Conservation (phyloP, 2,888 invertebrate species). For the Theristus sp. region DNA sequence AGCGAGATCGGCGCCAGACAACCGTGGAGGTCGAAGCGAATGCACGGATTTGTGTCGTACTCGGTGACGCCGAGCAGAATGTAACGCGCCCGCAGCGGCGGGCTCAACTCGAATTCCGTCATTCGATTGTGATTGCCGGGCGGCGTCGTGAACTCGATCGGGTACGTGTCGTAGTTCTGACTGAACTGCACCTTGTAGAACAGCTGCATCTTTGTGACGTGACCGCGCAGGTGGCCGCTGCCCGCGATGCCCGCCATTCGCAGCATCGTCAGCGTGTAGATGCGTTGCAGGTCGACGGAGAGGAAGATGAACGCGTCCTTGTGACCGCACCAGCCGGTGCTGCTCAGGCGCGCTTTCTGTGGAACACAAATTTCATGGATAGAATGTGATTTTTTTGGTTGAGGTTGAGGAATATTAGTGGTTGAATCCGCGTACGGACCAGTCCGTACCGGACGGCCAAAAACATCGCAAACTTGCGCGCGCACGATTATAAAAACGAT, state of each 20-base stretch:
- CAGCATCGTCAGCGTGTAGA: slow-evolving; percentile 47
- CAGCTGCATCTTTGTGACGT: slow-evolving; percentile 85
- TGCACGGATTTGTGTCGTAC: slow-evolving; percentile 85
- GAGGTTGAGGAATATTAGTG: no score
- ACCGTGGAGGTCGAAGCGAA: slow-evolving; percentile 86
- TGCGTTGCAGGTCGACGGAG: slow-evolving; percentile 76
- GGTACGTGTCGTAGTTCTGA: slow-evolving; percentile 87
- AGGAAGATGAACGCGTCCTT: slow-evolving; percentile 79
- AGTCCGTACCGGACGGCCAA: no score
- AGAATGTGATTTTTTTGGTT: no score
- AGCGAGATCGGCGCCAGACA: slow-evolving; percentile 45
- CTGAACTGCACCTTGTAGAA: slow-evolving; percentile 85
- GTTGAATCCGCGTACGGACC: no score
- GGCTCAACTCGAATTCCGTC: slow-evolving; percentile 81
- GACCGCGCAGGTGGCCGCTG: slow-evolving; percentile 39
- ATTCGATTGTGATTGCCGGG: slow-evolving; percentile 66
- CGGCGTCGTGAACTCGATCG: slow-evolving; percentile 46
- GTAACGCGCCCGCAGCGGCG: slow-evolving; percentile 77
- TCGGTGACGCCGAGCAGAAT: slow-evolving; percentile 85
- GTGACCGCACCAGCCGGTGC: slow-evolving; percentile 44
- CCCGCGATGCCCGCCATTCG: slow-evolving; percentile 14
- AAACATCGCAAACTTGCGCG: no score
- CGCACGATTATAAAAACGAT: no score
- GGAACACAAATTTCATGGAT: no score
- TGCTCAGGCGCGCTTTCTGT: slow-evolving; percentile 18